These are phyloP conservation scores for Deroplatys truncata DNA, from an alignment of 2,888 invertebrate genomes.

Conservation along the genomic window DNA sequence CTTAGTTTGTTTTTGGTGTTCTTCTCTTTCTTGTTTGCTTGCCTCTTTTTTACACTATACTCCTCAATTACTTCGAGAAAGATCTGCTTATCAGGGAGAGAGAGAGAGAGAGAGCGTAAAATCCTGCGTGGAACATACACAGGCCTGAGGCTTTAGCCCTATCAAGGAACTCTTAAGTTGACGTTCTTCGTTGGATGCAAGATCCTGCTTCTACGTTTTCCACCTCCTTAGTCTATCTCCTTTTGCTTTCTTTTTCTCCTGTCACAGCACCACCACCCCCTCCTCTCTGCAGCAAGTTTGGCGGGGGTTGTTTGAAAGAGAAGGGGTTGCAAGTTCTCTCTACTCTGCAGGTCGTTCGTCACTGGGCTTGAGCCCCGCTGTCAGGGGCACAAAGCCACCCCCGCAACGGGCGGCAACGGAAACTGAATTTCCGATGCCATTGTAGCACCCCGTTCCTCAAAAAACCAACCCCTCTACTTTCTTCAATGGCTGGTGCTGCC, in stretches of 20 bases:
- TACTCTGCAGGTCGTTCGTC: slow-evolving; percentile 12
- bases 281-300: background rate
- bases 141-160: background rate
- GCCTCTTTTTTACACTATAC: background rate
- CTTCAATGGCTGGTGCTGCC: background rate
- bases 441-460: background rate
- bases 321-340: background rate
- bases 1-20: no score
- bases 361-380: slow-evolving; percentile 12
- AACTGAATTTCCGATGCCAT: slow-evolving; percentile 16
- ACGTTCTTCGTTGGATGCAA: background rate
- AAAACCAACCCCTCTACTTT: background rate
- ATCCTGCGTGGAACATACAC: background rate
- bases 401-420: slow-evolving; percentile 5
- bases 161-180: background rate
- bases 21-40: no score
- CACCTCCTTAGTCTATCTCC: background rate
- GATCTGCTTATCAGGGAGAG: background rate
- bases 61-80: background rate
- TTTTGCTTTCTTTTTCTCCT: background rate
- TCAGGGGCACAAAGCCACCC: slow-evolving; percentile 18
- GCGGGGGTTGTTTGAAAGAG: background rate
- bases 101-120: background rate
- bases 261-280: background rate
- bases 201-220: background rate